Evolutionary conservation across 1,140 invertebrate species (phyloP).

Genomic region (Drosophila saltans): DNA sequence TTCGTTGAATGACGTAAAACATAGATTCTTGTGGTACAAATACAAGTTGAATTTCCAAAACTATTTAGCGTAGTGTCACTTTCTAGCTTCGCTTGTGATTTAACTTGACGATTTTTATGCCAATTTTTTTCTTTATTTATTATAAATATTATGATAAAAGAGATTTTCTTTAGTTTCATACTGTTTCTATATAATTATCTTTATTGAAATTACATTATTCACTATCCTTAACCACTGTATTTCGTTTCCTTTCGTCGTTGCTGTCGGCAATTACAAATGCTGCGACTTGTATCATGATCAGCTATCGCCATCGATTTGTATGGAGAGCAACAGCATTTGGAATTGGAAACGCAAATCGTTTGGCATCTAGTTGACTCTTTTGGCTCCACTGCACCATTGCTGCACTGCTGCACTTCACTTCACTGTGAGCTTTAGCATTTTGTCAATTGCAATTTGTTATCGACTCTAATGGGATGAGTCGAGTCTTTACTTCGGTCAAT

Average conservation of each 20-base stretch:
- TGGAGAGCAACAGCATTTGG: slow-evolving; percentile 53
- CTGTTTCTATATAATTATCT: too few relatives aligned
- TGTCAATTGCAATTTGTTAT: slow-evolving; percentile 83
- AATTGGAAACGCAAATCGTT: slow-evolving; percentile 65
- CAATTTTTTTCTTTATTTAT: too few relatives aligned
- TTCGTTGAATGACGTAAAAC: too few relatives aligned
- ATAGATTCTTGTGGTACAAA: too few relatives aligned
- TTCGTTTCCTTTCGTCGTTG: background rate
- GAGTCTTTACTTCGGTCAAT: slow-evolving; percentile 29
- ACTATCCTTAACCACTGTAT: background rate
- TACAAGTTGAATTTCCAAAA: too few relatives aligned
- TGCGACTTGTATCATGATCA: slow-evolving; percentile 71
- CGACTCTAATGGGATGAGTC: slow-evolving; percentile 50
- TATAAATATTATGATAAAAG: too few relatives aligned
- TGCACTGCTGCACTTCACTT: slow-evolving; percentile 32
- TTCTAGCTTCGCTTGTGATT: too few relatives aligned
- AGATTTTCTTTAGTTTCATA: too few relatives aligned
- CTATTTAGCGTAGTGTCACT: too few relatives aligned
- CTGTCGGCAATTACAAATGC: slow-evolving; percentile 75
- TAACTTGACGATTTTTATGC: too few relatives aligned
- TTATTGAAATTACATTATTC: too few relatives aligned
- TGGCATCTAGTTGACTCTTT: slow-evolving; percentile 53
- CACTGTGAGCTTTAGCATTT: slow-evolving; percentile 49
- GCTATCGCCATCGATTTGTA: slow-evolving; percentile 69
- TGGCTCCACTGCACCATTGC: slow-evolving; percentile 15